Evolutionary conservation across 1,140 invertebrate genomes (phyloP).

Genomic region (Vanessa atalanta): DNA sequence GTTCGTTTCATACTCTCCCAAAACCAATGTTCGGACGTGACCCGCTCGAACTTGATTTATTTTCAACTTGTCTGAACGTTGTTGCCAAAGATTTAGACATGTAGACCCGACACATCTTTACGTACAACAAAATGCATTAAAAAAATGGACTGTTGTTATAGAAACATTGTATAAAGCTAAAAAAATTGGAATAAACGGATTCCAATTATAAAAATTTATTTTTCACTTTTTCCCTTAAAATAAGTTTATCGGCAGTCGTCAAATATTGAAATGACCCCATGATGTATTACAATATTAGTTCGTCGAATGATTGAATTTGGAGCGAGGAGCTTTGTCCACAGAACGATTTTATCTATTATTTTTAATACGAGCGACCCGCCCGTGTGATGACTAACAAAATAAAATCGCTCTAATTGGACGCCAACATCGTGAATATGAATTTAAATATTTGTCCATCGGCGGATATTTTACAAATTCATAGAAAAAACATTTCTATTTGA

Average conservation of each 20-base stretch:
- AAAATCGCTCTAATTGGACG: conserved; percentile 35
- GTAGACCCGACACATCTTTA: background rate
- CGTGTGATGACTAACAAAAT: conserved; percentile 31
- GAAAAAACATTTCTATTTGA: conserved; percentile 36
- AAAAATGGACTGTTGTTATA: no score
- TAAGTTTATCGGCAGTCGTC: background rate
- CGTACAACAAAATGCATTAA: no score
- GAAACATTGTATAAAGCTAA: no score
- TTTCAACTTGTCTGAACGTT: background rate
- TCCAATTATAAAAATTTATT: no score
- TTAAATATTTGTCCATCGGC: conserved; percentile 35
- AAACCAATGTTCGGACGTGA: background rate
- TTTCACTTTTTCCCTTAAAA: no score
- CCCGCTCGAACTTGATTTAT: background rate
- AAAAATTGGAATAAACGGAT: no score
- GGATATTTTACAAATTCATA: conserved; percentile 38
- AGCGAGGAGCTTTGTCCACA: conserved; percentile 3
- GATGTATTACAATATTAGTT: background rate
- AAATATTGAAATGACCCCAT: conserved; percentile 3
- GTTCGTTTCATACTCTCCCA: background rate
- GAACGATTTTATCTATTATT: conserved; percentile 20
- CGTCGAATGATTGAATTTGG: conserved; percentile 23
- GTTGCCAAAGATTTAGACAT: background rate
- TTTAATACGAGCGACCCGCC: conserved; percentile 22
- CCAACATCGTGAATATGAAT: conserved; percentile 27